Evolutionary conservation across 1,140 invertebrate genomes (phyloP).

Genomic region (Hycleus phaleratus): DNA sequence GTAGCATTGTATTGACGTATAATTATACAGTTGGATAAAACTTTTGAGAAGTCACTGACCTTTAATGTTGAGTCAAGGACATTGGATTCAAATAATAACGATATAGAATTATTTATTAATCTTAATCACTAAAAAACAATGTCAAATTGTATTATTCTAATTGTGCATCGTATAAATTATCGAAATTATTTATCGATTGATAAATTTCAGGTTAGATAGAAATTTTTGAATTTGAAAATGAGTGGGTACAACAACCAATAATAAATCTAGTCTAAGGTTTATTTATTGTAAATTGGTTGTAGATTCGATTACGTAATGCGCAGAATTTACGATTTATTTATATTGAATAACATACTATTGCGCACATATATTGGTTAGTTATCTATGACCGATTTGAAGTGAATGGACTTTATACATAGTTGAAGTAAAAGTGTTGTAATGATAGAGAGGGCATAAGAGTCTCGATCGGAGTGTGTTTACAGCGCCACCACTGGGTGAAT

Average conservation of each 20-base stretch:
- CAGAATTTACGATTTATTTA: too few species aligned
- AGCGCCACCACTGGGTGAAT: slow-evolving; percentile 9
- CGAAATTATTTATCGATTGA: background rate
- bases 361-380: too few species aligned
- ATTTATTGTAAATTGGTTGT: too few species aligned
- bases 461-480: background rate
- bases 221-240: slow-evolving; percentile 7
- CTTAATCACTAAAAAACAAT: too few species aligned
- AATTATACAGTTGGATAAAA: slow-evolving; percentile 6
- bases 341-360: too few species aligned
- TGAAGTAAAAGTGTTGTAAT: too few species aligned
- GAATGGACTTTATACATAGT: too few species aligned
- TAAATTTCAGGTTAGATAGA: background rate
- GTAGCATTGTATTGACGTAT: slow-evolving; percentile 7
- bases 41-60: slow-evolving; percentile 14
- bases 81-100: background rate
- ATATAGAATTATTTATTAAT: background rate
- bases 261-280: background rate
- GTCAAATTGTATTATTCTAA: too few species aligned
- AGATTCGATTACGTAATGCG: too few species aligned
- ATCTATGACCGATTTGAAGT: too few species aligned
- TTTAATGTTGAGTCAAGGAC: slow-evolving; percentile 14
- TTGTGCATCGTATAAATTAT: background rate
- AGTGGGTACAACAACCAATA: slow-evolving; percentile 1
- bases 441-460: background rate